phyloP scores from a whole-genome alignment of 2,888 invertebrate species.

The Idaea straminata region DNA sequence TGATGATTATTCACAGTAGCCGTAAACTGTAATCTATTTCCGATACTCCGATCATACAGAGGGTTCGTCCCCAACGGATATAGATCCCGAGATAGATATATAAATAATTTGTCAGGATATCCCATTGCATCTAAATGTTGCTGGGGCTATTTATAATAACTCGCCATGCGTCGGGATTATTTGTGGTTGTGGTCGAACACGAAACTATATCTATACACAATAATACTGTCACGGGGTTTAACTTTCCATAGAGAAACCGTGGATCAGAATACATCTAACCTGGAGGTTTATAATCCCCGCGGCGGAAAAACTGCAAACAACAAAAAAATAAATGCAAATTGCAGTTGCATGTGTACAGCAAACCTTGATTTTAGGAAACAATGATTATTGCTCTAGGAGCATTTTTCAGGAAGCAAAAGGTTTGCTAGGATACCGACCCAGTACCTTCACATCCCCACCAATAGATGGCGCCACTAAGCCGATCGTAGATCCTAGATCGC shows the following conservation, averaged over 20 bases:
- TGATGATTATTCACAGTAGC: background rate
- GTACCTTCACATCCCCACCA: too few species aligned
- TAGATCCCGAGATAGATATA: slow-evolving; percentile 58
- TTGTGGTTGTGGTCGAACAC: background rate
- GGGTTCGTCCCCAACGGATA: slow-evolving; percentile 48
- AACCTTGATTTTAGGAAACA: too few species aligned
- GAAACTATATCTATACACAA: background rate
- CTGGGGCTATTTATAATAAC: slow-evolving; percentile 25
- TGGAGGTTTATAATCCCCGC: too few species aligned
- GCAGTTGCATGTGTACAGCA: too few species aligned
- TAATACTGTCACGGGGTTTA: background rate
- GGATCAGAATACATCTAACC: background rate
- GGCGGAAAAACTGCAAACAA: too few species aligned
- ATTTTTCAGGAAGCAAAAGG: too few species aligned
- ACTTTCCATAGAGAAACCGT: background rate
- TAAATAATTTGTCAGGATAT: slow-evolving; percentile 78
- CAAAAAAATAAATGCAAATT: too few species aligned
- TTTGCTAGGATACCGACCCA: too few species aligned
- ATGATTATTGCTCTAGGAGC: too few species aligned
- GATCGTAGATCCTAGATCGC: too few species aligned
- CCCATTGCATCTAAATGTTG: slow-evolving; percentile 53
- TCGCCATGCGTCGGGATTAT: slow-evolving; percentile 16
- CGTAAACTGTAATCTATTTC: slow-evolving; percentile 1
- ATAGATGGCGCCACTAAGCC: too few species aligned
- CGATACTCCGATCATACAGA: slow-evolving; percentile 5